These are phyloP conservation scores for Leptinotarsa defecta DNA, from an alignment of 1,140 invertebrate genomes.

Conservation along the genomic window DNA sequence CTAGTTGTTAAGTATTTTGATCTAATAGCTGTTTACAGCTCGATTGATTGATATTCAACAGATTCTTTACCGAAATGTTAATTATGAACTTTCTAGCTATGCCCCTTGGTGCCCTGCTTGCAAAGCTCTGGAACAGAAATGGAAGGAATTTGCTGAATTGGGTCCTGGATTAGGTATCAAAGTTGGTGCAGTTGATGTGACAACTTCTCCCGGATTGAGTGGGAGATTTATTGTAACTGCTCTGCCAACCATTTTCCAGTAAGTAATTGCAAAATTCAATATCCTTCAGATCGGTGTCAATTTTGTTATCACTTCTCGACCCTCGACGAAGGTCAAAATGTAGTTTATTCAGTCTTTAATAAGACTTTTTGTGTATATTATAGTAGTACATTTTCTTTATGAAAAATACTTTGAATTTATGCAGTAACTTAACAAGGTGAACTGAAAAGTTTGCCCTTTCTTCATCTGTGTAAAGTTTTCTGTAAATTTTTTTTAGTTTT, in stretches of 20 bases:
- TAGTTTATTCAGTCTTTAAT: too few relatives aligned
- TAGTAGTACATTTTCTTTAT: too few relatives aligned
- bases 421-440: too few relatives aligned
- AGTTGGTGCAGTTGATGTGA: constrained; percentile 92
- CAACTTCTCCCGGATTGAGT: constrained; percentile 87
- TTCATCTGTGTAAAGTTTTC: too few relatives aligned
- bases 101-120: constrained; percentile 99
- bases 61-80: neutral
- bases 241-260: constrained; percentile 99
- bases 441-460: too few relatives aligned
- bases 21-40: neutral
- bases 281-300: too few relatives aligned
- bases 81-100: constrained; percentile 68
- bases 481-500: too few relatives aligned
- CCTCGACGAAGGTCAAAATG: too few relatives aligned
- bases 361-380: too few relatives aligned
- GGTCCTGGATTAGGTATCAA: constrained; percentile 80
- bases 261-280: constrained; percentile 56
- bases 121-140: constrained; percentile 84
- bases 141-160: constrained; percentile 85
- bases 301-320: too few relatives aligned
- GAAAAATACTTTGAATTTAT: too few relatives aligned
- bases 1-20: too few relatives aligned
- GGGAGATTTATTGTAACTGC: constrained; percentile 98
- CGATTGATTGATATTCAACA: neutral